These are phyloP conservation scores for Antennarius maculatus DNA, from an alignment of 2,797 vertebrate species.

Conservation along the genomic window DNA sequence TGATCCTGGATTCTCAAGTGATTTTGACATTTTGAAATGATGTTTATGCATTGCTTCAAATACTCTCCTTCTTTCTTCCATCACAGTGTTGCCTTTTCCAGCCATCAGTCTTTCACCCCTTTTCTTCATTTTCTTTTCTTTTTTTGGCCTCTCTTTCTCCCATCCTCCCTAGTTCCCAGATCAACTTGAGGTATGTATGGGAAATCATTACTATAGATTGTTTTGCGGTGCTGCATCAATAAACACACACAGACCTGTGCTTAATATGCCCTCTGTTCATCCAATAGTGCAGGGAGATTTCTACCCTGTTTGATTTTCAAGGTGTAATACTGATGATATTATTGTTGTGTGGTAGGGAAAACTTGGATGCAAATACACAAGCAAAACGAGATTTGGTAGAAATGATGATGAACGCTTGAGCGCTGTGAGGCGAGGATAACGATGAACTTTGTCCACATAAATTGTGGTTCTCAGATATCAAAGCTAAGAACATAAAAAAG, in stretches of 20 bases:
- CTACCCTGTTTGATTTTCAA: conserved; percentile 1
- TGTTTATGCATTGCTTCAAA: neutral
- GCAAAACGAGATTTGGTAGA: conserved; percentile 22
- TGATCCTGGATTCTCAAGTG: too few species aligned
- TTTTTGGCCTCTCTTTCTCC: conserved; percentile 28
- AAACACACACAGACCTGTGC: conserved; percentile 27
- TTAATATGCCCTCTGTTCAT: neutral
- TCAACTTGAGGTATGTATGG: conserved; percentile 74
- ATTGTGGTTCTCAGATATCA: conserved; percentile 68
- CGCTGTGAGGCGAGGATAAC: conserved; percentile 64
- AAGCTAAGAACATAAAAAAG: conserved; percentile 50
- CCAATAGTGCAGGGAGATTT: neutral
- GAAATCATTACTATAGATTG: conserved; percentile 78
- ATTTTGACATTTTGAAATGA: too few species aligned
- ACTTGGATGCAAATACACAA: conserved; percentile 21
- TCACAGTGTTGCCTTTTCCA: conserved; percentile 11
- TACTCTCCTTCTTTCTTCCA: neutral
- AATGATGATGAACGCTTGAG: conserved; percentile 51
- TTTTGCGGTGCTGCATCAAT: conserved; percentile 67
- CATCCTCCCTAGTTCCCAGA: conserved; percentile 60
- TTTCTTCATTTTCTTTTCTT: conserved; percentile 30
- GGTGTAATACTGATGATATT: conserved; percentile 6
- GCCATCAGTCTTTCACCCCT: conserved; percentile 15
- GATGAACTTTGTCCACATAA: conserved; percentile 65
- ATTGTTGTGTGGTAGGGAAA: conserved; percentile 9